Conservation (phyloP, 2,888 invertebrate species). For the Lordiphosa fenestrarum region DNA sequence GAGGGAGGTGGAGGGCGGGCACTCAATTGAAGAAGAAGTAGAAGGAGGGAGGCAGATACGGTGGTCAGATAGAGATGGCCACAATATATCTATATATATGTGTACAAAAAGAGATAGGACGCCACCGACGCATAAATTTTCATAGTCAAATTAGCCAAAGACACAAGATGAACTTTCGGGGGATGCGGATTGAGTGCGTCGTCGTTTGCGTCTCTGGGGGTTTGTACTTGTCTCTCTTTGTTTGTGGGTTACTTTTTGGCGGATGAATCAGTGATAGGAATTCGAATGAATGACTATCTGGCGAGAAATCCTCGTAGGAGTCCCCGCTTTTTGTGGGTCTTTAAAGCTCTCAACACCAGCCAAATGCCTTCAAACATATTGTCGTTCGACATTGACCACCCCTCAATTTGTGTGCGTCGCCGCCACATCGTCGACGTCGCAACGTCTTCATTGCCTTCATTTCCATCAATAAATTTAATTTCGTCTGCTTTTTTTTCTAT, state of each 20-base stretch:
- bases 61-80: constrained; percentile 21
- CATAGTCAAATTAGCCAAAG: constrained; percentile 64
- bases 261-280: constrained; percentile 8
- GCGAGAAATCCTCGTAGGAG: too few species aligned
- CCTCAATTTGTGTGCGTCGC: constrained; percentile 38
- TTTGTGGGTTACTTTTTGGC: constrained; percentile 12
- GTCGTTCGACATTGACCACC: background rate
- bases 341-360: background rate
- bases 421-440: constrained; percentile 47
- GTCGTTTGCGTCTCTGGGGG: background rate
- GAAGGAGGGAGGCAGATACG: constrained; percentile 3
- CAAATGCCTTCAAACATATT: constrained; percentile 2
- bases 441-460: constrained; percentile 39
- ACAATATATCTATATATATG: constrained; percentile 19
- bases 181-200: constrained; percentile 2
- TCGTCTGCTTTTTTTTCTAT: constrained; percentile 31
- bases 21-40: constrained; percentile 5
- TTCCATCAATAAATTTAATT: constrained; percentile 70
- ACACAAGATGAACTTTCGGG: constrained; percentile 14
- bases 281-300: constrained; percentile 12
- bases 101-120: constrained; percentile 30
- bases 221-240: constrained; percentile 7
- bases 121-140: constrained; percentile 55
- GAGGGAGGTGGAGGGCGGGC: constrained; percentile 2
- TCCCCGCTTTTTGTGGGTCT: too few species aligned